Percentiles rank a stretch among this genome's conserved stretches.
Conservation (phyloP, 2,113 vertebrate species). For the Caretta caretta region DNA sequence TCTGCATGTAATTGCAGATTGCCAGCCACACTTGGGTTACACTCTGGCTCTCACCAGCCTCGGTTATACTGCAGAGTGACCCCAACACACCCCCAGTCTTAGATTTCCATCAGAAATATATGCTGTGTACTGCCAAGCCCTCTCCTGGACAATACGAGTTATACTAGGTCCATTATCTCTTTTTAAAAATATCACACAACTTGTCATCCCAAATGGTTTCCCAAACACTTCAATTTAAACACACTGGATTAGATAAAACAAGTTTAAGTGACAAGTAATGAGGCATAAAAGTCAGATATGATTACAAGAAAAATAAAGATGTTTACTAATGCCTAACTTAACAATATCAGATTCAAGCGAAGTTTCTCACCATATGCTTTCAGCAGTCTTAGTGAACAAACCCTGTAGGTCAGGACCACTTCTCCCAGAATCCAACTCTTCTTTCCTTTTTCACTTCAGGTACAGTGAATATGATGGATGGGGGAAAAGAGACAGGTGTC, state of each 20-base stretch:
- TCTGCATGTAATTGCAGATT: too few relatives aligned
- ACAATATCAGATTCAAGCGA: background rate
- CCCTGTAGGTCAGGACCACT: background rate
- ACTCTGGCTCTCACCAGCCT: too few relatives aligned
- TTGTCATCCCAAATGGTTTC: background rate
- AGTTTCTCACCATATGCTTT: background rate
- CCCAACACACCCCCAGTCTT: background rate
- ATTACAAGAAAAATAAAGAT: background rate
- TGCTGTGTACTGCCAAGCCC: background rate
- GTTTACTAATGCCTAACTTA: background rate
- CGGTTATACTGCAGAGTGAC: background rate
- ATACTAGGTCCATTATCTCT: background rate
- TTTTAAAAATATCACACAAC: background rate
- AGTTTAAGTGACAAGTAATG: background rate
- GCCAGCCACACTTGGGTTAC: too few relatives aligned
- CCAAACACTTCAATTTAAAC: background rate
- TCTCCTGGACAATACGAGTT: background rate
- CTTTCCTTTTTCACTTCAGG: background rate
- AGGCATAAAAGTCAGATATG: background rate
- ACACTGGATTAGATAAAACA: background rate
- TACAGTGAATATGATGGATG: background rate
- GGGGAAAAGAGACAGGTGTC: background rate
- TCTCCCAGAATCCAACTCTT: background rate
- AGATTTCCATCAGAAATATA: background rate
- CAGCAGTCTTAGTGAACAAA: background rate